phyloP scores from a whole-genome alignment of 35 echinoderm and acorn worm genomes.

The Strongylocentrotus purpuratus region DNA sequence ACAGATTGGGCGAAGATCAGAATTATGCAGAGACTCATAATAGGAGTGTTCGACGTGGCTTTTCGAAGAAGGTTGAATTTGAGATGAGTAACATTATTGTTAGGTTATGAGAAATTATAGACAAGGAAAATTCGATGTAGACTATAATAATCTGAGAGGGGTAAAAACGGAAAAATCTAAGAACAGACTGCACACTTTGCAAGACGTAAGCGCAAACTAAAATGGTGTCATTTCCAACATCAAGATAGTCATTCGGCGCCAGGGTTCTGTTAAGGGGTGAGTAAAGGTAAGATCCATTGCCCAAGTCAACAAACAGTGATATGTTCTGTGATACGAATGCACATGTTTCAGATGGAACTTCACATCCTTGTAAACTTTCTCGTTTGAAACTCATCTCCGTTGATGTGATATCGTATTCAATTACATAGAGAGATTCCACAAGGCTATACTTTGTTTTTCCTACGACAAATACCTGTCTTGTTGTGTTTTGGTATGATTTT shows the following conservation, averaged over 20 bases:
- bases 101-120: neutral
- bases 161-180: neutral
- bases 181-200: neutral
- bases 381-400: neutral
- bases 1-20: slow-evolving; percentile 9
- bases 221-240: neutral
- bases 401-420: neutral
- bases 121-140: neutral
- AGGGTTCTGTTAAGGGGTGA: neutral
- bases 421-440: neutral
- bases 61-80: neutral
- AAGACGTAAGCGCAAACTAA: neutral
- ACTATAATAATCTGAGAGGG: neutral
- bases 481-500: neutral
- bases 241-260: neutral
- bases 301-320: neutral
- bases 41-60: neutral
- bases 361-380: neutral
- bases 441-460: neutral
- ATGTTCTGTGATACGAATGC: neutral
- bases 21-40: neutral
- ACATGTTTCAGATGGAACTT: neutral
- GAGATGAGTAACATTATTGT: neutral
- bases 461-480: neutral
- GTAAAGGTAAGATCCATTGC: neutral